These are phyloP conservation scores for Philopotamus ludificatus DNA, from an alignment of 1,140 invertebrate species.

Conservation along the genomic window DNA sequence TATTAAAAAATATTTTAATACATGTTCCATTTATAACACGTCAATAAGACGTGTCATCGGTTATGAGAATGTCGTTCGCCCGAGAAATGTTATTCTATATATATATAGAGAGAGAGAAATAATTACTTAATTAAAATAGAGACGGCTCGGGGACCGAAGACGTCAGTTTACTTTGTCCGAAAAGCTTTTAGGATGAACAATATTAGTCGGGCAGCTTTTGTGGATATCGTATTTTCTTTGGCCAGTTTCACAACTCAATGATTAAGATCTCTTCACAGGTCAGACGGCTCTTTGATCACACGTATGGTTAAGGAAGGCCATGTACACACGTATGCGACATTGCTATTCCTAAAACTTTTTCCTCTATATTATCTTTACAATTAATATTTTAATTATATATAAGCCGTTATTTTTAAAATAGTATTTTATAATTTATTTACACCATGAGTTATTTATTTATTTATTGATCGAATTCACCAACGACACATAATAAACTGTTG, in stretches of 20 bases:
- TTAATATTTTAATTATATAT: no score
- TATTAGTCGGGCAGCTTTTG: slow-evolving; percentile 20
- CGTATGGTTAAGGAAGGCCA: background rate
- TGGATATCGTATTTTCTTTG: slow-evolving; percentile 12
- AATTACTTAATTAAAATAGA: slow-evolving; percentile 22
- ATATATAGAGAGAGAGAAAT: no score
- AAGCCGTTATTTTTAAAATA: no score
- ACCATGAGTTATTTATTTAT: no score
- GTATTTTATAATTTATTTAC: no score
- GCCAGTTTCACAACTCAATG: slow-evolving; percentile 14
- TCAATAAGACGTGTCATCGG: no score
- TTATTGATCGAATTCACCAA: no score
- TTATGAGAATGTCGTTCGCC: no score
- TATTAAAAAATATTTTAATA: no score
- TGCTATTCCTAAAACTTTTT: background rate
- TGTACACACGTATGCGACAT: background rate
- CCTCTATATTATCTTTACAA: background rate
- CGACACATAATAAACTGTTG: no score
- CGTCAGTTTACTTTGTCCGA: slow-evolving; percentile 22
- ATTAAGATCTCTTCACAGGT: slow-evolving; percentile 19
- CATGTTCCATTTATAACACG: no score
- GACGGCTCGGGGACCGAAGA: background rate
- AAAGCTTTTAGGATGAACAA: slow-evolving; percentile 22
- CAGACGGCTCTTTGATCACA: slow-evolving; percentile 6
- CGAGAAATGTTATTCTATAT: no score